phyloP scores from a whole-genome alignment of 2,888 invertebrate species.

The Phoronis australis region DNA sequence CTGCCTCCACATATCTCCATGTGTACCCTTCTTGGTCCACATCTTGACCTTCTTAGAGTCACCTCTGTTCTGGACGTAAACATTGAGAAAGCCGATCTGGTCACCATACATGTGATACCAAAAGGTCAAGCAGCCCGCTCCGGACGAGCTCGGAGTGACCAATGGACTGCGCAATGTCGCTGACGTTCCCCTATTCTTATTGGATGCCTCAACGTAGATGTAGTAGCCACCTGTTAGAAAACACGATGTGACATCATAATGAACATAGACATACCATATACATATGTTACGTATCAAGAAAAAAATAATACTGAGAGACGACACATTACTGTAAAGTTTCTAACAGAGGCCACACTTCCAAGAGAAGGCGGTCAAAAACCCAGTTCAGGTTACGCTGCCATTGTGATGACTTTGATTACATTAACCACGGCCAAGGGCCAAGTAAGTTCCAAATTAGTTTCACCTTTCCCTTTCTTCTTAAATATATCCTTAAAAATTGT shows the following conservation, averaged over 20 bases:
- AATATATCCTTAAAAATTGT: too few species aligned
- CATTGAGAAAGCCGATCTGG: constrained; percentile 25
- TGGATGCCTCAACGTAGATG: constrained; percentile 50
- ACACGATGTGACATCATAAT: too few species aligned
- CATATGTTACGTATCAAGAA: background rate
- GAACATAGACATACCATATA: background rate
- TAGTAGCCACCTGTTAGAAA: constrained; percentile 20
- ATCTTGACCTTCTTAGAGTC: constrained; percentile 1
- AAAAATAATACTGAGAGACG: background rate
- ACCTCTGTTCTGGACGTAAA: constrained; percentile 12
- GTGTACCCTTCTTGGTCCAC: constrained; percentile 5
- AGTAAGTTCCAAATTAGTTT: too few species aligned
- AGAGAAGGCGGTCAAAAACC: too few species aligned
- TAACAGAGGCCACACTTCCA: too few species aligned
- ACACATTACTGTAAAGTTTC: too few species aligned
- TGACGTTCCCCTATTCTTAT: constrained; percentile 57
- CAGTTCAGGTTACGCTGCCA: too few species aligned
- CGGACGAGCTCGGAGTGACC: constrained; percentile 10
- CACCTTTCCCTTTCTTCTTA: too few species aligned
- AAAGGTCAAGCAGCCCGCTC: constrained; percentile 19
- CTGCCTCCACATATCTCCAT: constrained; percentile 4
- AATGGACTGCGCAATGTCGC: constrained; percentile 46
- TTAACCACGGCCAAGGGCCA: too few species aligned
- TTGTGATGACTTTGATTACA: too few species aligned
- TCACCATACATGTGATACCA: constrained; percentile 41